phyloP scores from a whole-genome alignment of 2,113 vertebrate genomes.

The Corythaeola cristata region DNA sequence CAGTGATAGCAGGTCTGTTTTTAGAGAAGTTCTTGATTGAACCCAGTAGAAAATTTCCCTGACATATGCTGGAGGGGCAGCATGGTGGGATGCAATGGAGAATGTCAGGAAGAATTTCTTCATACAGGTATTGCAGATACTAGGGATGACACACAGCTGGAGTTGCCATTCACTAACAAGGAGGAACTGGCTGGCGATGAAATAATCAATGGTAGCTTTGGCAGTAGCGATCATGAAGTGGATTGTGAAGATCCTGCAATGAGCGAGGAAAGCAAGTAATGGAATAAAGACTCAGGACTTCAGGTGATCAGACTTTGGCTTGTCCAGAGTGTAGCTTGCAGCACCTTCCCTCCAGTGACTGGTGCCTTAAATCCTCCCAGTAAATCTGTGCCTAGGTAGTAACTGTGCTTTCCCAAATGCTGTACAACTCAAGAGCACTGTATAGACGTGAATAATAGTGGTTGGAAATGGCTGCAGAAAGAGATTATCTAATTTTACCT shows the following conservation, averaged over 20 bases:
- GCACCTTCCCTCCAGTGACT: background rate
- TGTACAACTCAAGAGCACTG: background rate
- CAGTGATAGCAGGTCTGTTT: background rate
- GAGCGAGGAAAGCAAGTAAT: background rate
- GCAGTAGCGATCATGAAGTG: background rate
- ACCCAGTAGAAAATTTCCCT: background rate
- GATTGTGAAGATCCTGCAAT: background rate
- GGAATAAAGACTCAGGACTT: background rate
- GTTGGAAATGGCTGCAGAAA: background rate
- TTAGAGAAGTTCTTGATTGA: background rate
- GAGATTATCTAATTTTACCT: background rate
- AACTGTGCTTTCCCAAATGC: background rate
- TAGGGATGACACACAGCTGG: background rate
- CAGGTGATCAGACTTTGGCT: background rate
- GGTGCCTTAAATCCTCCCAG: background rate
- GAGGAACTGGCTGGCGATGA: background rate
- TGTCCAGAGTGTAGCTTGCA: background rate
- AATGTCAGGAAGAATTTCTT: background rate
- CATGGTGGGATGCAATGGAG: background rate
- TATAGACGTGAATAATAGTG: background rate
- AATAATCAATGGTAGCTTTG: background rate
- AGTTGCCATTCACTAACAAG: background rate
- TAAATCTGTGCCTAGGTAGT: background rate
- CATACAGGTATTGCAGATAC: background rate
- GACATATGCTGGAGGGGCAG: background rate